phyloP scores from a whole-genome alignment of 2,797 vertebrate species.

The Rhodeus uyekii region DNA sequence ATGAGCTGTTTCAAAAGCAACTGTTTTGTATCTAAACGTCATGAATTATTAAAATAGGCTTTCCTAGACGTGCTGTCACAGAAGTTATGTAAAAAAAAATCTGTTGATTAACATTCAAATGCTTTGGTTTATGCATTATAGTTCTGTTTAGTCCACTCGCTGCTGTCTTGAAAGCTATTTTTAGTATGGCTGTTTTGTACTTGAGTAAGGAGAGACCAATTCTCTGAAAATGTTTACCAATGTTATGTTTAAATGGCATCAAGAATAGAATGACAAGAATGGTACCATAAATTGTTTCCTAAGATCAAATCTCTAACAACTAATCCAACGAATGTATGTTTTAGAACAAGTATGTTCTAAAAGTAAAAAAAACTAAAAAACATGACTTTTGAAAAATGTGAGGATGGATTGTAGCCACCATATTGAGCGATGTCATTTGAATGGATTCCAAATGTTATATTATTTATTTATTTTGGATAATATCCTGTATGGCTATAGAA shows the following conservation, averaged over 20 bases:
- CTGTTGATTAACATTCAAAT: background rate
- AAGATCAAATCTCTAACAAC: background rate
- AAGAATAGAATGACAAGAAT: background rate
- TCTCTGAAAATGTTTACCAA: background rate
- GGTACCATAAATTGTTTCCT: background rate
- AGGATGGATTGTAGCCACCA: no score
- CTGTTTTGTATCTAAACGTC: background rate
- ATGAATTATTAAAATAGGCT: background rate
- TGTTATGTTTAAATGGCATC: background rate
- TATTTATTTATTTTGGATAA: no score
- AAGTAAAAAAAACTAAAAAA: background rate
- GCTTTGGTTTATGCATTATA: background rate
- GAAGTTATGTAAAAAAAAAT: background rate
- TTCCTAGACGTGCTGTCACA: background rate
- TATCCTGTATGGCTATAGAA: background rate
- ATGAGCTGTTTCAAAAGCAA: constrained; percentile 16
- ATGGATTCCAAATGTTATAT: no score
- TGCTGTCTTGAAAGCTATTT: background rate
- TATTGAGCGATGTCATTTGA: no score
- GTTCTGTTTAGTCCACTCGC: background rate
- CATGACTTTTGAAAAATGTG: no score
- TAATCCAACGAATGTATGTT: background rate
- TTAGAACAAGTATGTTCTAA: no score
- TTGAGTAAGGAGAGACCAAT: background rate
- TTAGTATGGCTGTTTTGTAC: background rate